These are phyloP conservation scores for Pristionchus japonicus DNA, from an alignment of 2,888 invertebrate genomes.

Conservation along the genomic window DNA sequence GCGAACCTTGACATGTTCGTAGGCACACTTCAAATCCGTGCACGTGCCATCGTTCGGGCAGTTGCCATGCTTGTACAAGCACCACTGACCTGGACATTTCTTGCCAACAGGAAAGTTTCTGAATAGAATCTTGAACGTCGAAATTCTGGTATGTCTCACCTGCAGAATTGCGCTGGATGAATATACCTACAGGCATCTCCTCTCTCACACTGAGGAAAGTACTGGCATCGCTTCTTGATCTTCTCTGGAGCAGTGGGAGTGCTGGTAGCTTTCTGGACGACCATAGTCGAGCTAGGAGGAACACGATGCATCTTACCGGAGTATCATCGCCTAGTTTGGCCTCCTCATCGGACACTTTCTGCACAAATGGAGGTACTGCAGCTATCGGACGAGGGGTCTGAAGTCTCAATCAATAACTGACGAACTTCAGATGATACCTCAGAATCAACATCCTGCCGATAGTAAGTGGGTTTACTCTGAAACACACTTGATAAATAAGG, in stretches of 20 bases:
- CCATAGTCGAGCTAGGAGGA: too few species aligned
- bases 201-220: background rate
- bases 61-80: background rate
- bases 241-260: background rate
- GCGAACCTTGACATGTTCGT: background rate
- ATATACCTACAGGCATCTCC: background rate
- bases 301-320: too few species aligned
- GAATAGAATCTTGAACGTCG: too few species aligned
- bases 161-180: background rate
- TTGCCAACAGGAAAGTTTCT: background rate
- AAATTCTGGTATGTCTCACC: too few species aligned
- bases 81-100: background rate
- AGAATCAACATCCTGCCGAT: too few species aligned
- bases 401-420: too few species aligned
- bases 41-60: background rate
- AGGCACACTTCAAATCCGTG: background rate
- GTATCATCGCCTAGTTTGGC: too few species aligned
- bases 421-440: too few species aligned
- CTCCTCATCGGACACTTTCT: background rate
- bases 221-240: background rate
- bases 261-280: background rate
- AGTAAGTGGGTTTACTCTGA: too few species aligned
- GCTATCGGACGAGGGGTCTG: background rate
- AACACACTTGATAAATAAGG: too few species aligned
- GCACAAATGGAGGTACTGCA: background rate